phyloP scores from a whole-genome alignment of 2,888 invertebrate genomes.

The Allacma fusca region DNA sequence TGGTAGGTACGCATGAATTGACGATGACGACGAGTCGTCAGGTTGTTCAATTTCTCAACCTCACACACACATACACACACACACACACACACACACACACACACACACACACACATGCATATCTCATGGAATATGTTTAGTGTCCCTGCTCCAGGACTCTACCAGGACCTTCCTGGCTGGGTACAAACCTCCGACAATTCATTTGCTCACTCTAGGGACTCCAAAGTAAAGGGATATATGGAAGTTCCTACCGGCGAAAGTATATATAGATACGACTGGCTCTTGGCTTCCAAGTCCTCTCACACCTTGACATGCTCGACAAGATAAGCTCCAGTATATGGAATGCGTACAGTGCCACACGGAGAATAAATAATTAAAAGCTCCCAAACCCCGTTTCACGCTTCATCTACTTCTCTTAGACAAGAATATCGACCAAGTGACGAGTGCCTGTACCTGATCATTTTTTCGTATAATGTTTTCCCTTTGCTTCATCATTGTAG shows the following conservation, averaged over 20 bases:
- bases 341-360: neutral
- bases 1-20: constrained; percentile 14
- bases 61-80: neutral
- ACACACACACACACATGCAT: neutral
- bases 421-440: constrained; percentile 21
- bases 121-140: too few relatives aligned
- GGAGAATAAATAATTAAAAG: constrained; percentile 38
- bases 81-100: neutral
- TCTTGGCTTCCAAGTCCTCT: too few relatives aligned
- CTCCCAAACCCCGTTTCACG: constrained; percentile 23
- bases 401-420: constrained; percentile 31
- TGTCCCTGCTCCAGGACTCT: too few relatives aligned
- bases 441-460: constrained; percentile 3
- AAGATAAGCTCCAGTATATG: too few relatives aligned
- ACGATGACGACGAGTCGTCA: constrained; percentile 10
- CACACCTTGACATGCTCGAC: too few relatives aligned
- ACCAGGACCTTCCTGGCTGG: too few relatives aligned
- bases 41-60: constrained; percentile 11
- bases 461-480: neutral
- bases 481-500: too few relatives aligned
- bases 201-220: too few relatives aligned
- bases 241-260: too few relatives aligned
- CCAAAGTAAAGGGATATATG: too few relatives aligned
- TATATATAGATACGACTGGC: too few relatives aligned
- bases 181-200: too few relatives aligned